Evolutionary conservation across 1,140 invertebrate species (phyloP), one percentile per base, ranked within the genome.

Genomic region (Agrilus planipennis): DNA sequence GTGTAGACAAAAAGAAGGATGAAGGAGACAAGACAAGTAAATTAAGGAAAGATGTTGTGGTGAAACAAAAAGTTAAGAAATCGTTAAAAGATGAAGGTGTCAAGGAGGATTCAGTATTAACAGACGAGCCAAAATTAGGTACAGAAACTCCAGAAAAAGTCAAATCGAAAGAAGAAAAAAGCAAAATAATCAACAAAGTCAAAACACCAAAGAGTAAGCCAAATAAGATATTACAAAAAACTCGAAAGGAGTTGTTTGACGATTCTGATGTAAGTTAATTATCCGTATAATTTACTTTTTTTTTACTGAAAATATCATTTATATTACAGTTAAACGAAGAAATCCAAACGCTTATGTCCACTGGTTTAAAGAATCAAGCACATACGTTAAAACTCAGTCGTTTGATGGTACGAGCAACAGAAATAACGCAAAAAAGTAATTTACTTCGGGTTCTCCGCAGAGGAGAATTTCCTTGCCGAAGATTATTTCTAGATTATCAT

Each of bases 401-500:
- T 43, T 70, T 93, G 38, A 91, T 96, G 81, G 88, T 96, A 16
- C 74, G 91, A 11, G 88, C 87, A 5, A 87, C 92, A 63, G 79
- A 86, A 42, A 62, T 73, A 17, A 71, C 77, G 34, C 79, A 84
- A 18, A 75, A 88, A 42, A 67, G 74, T 0, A 73, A 78, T 36
- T 64, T 89, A 9, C 61, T 91, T 31, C 68, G 74, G 5, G 62
- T 88, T 5, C 70, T 89, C 37, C 70, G 77, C 7, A 69, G 72
- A 39, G 84, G 82, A 0, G 84, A 87, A 53, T 63, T 83, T 42
- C 80, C 79, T 1, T 96, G 79, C 64, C 76, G 84, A 12, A 67
- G 91, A 18, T 69, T 96, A 18, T 95, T 96, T 62, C 67, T 96
- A 11, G 92, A 95, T 67, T 96, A 96, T 66, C 89, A 95, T 57